Conservation (phyloP, 2,113 vertebrate species). For the rat (Rattus norvegicus) region DNA sequence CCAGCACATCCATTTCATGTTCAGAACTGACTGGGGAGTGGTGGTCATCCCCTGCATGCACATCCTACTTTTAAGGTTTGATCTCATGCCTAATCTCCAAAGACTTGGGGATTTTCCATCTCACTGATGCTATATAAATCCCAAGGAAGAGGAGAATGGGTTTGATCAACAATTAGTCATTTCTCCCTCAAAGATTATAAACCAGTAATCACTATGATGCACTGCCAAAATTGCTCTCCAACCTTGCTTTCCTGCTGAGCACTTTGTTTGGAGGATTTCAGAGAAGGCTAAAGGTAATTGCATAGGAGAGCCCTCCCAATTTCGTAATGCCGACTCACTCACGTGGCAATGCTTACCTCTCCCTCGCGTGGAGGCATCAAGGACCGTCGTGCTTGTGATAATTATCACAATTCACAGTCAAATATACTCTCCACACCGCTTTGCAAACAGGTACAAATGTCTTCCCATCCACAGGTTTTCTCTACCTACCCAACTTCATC, state of each 20-base stretch:
- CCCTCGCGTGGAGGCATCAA: neutral
- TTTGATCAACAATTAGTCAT: slow-evolving; percentile 26
- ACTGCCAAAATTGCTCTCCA: slow-evolving; percentile 32
- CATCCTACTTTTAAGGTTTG: neutral
- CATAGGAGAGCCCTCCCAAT: slow-evolving; percentile 24
- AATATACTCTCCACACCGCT: slow-evolving; percentile 33
- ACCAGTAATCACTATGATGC: neutral
- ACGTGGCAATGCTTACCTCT: slow-evolving; percentile 11
- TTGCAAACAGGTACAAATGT: slow-evolving; percentile 27
- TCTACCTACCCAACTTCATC: neutral
- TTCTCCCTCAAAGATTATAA: slow-evolving; percentile 10
- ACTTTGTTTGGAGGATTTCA: slow-evolving; percentile 49
- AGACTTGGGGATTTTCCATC: neutral
- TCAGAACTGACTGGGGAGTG: neutral
- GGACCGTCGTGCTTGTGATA: neutral
- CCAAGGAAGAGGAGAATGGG: neutral
- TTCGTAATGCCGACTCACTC: slow-evolving; percentile 31
- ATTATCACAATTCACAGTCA: slow-evolving; percentile 47
- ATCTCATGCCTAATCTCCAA: neutral
- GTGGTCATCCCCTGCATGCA: neutral
- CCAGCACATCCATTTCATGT: neutral
- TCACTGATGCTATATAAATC: neutral
- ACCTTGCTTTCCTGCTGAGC: slow-evolving; percentile 24
- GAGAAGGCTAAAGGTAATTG: slow-evolving; percentile 39
- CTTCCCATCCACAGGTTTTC: neutral